Percentiles rank a stretch among this genome's conserved stretches.
These are phyloP conservation scores for Dascyllus trimaculatus DNA, from an alignment of 2,113 vertebrate species.

Conservation along the genomic window DNA sequence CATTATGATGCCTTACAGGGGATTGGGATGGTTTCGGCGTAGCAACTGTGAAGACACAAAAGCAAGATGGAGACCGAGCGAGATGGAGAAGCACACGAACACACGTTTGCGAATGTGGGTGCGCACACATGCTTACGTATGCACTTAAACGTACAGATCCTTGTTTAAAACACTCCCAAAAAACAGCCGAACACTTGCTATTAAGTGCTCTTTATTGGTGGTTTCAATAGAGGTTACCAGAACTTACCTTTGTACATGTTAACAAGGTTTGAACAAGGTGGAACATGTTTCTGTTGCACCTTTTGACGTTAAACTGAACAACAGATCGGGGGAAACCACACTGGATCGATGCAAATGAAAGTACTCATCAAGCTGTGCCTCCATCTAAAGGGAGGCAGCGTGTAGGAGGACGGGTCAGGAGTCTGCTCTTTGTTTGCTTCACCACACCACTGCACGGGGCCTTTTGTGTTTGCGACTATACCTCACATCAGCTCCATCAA, in stretches of 20 bases:
- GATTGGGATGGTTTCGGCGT: slow-evolving; percentile 79
- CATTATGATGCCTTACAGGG: slow-evolving; percentile 85
- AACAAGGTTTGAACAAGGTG: slow-evolving; percentile 1
- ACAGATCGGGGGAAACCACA: neutral
- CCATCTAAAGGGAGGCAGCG: slow-evolving; percentile 35
- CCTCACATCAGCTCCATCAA: neutral
- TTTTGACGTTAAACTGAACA: slow-evolving; percentile 6
- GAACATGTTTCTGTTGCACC: slow-evolving; percentile 6
- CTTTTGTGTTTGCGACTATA: slow-evolving; percentile 14
- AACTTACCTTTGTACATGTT: neutral
- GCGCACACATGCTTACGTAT: slow-evolving; percentile 3
- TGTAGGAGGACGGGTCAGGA: slow-evolving; percentile 75
- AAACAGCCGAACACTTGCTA: slow-evolving; percentile 1
- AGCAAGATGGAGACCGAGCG: slow-evolving; percentile 73
- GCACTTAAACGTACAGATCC: slow-evolving; percentile 2
- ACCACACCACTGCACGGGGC: slow-evolving; percentile 28
- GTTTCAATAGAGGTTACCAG: neutral
- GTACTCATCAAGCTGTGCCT: slow-evolving; percentile 46
- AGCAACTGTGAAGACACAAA: slow-evolving; percentile 84
- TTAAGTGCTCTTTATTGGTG: neutral
- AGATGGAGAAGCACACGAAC: slow-evolving; percentile 27
- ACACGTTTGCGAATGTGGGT: slow-evolving; percentile 58
- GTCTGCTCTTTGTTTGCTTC: slow-evolving; percentile 67
- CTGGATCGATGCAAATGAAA: slow-evolving; percentile 2
- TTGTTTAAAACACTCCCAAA: neutral